A percentile compares a stretch with the other conserved stretches of the same genome.
These are phyloP conservation scores for Oncorhynchus clarkii DNA, from an alignment of 2,113 vertebrate genomes.

Conservation along the genomic window DNA sequence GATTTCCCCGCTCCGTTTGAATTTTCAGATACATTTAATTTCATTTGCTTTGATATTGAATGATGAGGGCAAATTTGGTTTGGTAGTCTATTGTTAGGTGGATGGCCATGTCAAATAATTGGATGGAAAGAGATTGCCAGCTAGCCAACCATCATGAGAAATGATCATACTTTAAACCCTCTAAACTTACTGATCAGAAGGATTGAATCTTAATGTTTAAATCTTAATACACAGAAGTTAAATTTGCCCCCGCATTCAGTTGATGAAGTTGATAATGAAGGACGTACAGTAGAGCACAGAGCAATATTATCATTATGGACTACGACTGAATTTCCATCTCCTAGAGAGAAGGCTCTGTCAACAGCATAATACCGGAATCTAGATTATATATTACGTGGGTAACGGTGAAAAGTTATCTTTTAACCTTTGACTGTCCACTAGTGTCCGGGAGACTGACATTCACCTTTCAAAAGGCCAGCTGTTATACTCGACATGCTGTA, in stretches of 20 bases:
- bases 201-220: slow-evolving; percentile 29
- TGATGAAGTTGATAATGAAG: slow-evolving; percentile 43
- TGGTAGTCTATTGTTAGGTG: slow-evolving; percentile 8
- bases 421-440: not conserved
- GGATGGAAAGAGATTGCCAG: not conserved
- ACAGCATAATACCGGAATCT: slow-evolving; percentile 34
- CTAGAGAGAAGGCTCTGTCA: slow-evolving; percentile 20
- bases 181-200: slow-evolving; percentile 22
- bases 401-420: slow-evolving; percentile 18
- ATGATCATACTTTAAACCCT: slow-evolving; percentile 14
- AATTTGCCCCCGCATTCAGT: slow-evolving; percentile 42
- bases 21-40: slow-evolving; percentile 18
- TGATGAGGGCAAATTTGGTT: slow-evolving; percentile 7
- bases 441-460: not conserved
- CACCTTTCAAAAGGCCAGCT: not conserved
- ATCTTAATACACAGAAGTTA: slow-evolving; percentile 29
- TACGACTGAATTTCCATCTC: slow-evolving; percentile 18
- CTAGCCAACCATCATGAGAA: not conserved
- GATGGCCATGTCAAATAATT: not conserved
- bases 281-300: slow-evolving; percentile 31
- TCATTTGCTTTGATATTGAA: slow-evolving; percentile 10
- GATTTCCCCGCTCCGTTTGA: not conserved
- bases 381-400: slow-evolving; percentile 39
- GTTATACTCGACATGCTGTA: not conserved
- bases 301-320: slow-evolving; percentile 12